Evolutionary conservation across 2,113 vertebrate species (phyloP), one percentile per base, ranked within the genome.

Genomic region (Ancistrus triradiatus): DNA sequence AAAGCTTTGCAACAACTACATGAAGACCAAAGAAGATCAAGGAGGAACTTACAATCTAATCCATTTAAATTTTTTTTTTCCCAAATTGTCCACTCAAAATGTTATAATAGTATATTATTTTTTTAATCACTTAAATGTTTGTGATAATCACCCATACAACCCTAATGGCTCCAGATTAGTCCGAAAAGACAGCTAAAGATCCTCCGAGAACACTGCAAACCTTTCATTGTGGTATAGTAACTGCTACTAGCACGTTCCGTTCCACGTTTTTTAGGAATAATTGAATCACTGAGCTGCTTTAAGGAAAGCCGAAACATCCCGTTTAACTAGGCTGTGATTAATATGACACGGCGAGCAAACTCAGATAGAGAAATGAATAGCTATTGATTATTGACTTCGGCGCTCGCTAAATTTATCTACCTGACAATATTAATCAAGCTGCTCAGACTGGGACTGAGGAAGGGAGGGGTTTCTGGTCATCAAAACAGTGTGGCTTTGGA

Each of bases 331-430:
- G 38, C 28, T 55, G 55, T 64, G 48, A 68, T 64, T 73, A 68
- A 73, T 68, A 51, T 64, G 60, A 64, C 53, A 50, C 55, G 19
- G 46, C 18, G 11, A 7, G 31, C 31, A 66, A 59, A 68, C 40
- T 49, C 48, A 55, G 21, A 43, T n/a, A 11, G 47, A 58, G 55
- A 65, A 72, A 72, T 52, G 58, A 65, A 66, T 31, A 66, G 69
- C 47, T 68, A 68, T 72, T 71, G 68, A 72, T 69, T 63, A 75
- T 71, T 71, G 55, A 52, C 59, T 43, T 59, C 25, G 48, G 59
- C 55, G 59, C 53, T 38, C 55, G 68, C 68, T 50, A 60, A 55
- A 75, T 60, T 7, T 55, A 68, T 62, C 68, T 61, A 38, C 58
- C 47, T 66, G 63, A 67, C 66, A 47, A 52, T 59, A 73, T 67